phyloP scores from a whole-genome alignment of 2,888 invertebrate species.

The Brachynemurus nebulosus region DNA sequence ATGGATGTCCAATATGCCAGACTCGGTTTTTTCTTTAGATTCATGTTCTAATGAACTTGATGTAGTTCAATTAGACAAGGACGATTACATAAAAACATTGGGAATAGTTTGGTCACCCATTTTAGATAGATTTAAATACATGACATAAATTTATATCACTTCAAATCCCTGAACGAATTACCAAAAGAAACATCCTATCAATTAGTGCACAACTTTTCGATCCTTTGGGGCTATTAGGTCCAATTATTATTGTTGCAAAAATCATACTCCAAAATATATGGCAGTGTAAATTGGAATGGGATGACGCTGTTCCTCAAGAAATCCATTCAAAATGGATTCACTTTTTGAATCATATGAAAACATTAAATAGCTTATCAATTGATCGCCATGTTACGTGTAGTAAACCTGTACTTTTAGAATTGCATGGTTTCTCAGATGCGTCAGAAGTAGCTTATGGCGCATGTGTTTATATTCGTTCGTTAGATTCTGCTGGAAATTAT shows the following conservation, averaged over 20 bases:
- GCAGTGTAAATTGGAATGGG: slow-evolving; percentile 17
- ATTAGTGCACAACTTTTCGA: slow-evolving; percentile 19
- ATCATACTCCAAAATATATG: slow-evolving; percentile 16
- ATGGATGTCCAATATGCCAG: too few relatives aligned
- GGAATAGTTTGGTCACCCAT: too few relatives aligned
- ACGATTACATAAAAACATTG: too few relatives aligned
- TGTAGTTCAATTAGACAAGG: too few relatives aligned
- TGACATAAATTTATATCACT: too few relatives aligned
- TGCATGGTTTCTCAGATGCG: slow-evolving; percentile 21
- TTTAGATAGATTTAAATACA: too few relatives aligned
- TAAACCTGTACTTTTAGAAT: slow-evolving; percentile 9
- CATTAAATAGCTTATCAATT: slow-evolving; percentile 12
- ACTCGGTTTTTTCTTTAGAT: too few relatives aligned
- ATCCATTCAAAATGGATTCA: slow-evolving; percentile 13
- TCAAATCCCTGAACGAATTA: too few relatives aligned
- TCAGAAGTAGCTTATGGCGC: slow-evolving; percentile 10
- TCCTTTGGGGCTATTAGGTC: slow-evolving; percentile 15
- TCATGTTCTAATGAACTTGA: too few relatives aligned
- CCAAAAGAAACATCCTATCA: slow-evolving; percentile 15
- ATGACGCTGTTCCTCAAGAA: slow-evolving; percentile 14
- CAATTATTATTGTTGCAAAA: slow-evolving; percentile 15
- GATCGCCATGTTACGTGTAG: slow-evolving; percentile 10
- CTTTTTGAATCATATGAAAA: slow-evolving; percentile 8
- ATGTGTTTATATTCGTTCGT: not conserved
- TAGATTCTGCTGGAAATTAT: too few relatives aligned